phyloP scores from a whole-genome alignment of 2,113 vertebrate genomes.

The Salvelinus fontinalis region DNA sequence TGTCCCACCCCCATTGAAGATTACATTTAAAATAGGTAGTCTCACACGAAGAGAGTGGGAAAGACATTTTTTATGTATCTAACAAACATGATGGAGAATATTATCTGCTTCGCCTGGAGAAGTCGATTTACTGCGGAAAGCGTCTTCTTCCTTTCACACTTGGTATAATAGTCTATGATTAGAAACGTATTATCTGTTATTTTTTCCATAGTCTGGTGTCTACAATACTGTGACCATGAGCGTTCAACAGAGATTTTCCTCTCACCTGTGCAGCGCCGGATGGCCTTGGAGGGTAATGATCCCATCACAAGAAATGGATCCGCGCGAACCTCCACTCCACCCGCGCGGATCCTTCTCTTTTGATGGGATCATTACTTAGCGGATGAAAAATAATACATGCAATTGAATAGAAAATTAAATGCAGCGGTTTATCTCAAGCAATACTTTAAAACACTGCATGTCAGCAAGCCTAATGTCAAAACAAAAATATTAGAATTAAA shows the following conservation, averaged over 20 bases:
- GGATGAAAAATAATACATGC: no score
- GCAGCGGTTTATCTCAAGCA: no score
- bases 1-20: not conserved
- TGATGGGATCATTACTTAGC: no score
- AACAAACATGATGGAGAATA: not conserved
- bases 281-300: constrained; percentile 28
- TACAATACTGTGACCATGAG: constrained; percentile 15
- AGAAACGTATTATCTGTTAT: not conserved
- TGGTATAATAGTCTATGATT: not conserved
- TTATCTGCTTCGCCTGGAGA: not conserved
- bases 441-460: no score
- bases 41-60: not conserved
- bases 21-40: not conserved
- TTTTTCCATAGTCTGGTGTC: constrained; percentile 11
- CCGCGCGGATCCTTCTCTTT: no score
- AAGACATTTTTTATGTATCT: not conserved
- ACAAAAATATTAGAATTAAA: no score
- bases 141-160: not conserved
- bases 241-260: constrained; percentile 25
- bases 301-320: no score
- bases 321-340: no score
- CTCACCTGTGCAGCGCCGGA: constrained; percentile 14
- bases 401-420: no score
- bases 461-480: no score
- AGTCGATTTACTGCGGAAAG: not conserved